Evolutionary conservation across 2,113 vertebrate species (phyloP).

Genomic region (Cygnus atratus): DNA sequence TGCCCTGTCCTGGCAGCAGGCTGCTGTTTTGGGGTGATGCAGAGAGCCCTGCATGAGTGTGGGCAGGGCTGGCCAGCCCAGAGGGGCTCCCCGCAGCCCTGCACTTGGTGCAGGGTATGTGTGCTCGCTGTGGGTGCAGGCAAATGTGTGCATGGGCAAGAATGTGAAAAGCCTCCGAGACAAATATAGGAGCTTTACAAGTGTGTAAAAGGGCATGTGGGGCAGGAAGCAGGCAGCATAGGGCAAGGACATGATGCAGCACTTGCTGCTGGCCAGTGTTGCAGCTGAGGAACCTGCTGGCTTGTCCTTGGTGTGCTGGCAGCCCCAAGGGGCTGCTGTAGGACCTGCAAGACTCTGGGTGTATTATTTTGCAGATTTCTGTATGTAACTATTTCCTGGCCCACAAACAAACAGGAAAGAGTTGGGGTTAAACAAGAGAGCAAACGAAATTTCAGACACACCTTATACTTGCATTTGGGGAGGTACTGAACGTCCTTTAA

Average conservation of each 20-base stretch:
- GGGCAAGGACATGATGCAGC: neutral
- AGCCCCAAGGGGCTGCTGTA: neutral
- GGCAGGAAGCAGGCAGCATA: neutral
- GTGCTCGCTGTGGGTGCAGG: rapidly evolving
- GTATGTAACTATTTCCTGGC: neutral
- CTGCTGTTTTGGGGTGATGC: neutral
- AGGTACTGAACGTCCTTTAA: neutral
- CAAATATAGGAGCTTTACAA: neutral
- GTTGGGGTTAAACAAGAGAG: neutral
- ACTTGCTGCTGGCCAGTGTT: neutral
- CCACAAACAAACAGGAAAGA: neutral
- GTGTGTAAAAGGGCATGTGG: neutral
- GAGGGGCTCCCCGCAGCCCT: neutral
- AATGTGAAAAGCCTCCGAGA: neutral
- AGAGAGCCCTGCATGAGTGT: rapidly evolving
- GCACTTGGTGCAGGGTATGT: too few species aligned
- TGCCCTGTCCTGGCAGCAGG: neutral
- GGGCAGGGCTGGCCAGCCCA: neutral
- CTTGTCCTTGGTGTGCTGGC: neutral
- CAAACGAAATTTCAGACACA: neutral
- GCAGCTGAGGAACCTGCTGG: neutral
- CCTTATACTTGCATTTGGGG: neutral
- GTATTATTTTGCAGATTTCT: neutral
- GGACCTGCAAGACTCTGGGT: neutral
- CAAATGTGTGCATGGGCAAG: neutral